These are phyloP conservation scores for Lepus townsendii DNA, from an alignment of 2,797 vertebrate genomes.

Conservation along the genomic window DNA sequence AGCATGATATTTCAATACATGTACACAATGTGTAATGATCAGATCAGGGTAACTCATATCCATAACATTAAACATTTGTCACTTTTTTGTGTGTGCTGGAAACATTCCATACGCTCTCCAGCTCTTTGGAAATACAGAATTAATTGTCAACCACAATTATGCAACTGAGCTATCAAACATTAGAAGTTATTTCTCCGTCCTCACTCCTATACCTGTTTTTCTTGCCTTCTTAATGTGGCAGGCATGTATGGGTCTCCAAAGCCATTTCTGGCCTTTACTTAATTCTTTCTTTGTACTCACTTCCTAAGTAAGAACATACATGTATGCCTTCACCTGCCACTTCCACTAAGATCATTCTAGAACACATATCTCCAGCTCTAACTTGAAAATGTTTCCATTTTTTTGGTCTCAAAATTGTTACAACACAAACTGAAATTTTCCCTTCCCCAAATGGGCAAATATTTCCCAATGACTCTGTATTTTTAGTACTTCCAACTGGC, in stretches of 20 bases:
- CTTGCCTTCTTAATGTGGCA: neutral
- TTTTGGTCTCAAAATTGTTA: constrained; percentile 38
- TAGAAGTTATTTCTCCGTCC: too few relatives aligned
- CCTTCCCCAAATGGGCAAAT: neutral
- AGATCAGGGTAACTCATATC: too few relatives aligned
- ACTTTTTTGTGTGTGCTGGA: too few relatives aligned
- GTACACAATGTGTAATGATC: too few relatives aligned
- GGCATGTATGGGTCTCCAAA: neutral
- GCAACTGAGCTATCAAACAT: too few relatives aligned
- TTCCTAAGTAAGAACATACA: neutral
- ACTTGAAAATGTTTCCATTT: neutral
- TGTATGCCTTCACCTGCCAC: neutral
- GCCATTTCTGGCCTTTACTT: neutral
- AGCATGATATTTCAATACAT: too few relatives aligned
- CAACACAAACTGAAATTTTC: constrained; percentile 4
- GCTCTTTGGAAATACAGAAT: too few relatives aligned
- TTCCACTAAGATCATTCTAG: neutral
- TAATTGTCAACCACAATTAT: too few relatives aligned
- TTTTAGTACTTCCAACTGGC: neutral
- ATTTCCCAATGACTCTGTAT: neutral
- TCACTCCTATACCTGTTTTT: neutral
- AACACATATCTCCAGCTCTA: neutral
- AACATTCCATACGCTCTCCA: too few relatives aligned
- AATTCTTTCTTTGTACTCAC: neutral
- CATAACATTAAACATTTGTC: too few relatives aligned